Conservation (phyloP, 2,888 invertebrate genomes). For the Cactoblastis cactorum region DNA sequence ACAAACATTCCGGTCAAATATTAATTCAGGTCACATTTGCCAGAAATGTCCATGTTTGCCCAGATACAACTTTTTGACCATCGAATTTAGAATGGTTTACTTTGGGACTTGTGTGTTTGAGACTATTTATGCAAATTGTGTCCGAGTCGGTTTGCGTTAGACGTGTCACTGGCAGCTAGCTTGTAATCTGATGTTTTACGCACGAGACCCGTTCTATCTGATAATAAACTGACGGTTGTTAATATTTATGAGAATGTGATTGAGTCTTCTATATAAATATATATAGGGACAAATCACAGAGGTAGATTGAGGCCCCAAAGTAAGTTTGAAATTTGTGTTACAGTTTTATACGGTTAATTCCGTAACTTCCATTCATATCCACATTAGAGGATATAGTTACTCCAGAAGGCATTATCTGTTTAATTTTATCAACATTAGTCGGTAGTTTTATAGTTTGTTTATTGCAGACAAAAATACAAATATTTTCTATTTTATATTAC, state of each 20-base stretch:
- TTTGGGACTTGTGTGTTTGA: constrained; percentile 60
- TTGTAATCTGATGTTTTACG: constrained; percentile 44
- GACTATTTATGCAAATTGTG: constrained; percentile 71
- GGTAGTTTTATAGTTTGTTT: no score
- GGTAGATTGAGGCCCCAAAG: no score
- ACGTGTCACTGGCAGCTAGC: constrained; percentile 27
- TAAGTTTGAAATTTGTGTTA: no score
- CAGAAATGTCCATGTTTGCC: constrained; percentile 62
- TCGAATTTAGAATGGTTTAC: constrained; percentile 69
- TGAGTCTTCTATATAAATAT: no score
- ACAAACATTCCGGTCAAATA: constrained; percentile 64
- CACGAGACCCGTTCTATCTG: constrained; percentile 38
- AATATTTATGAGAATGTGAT: background rate
- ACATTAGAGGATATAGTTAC: no score
- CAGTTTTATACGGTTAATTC: no score
- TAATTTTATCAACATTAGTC: no score
- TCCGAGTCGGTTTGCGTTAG: constrained; percentile 48
- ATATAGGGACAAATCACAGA: no score
- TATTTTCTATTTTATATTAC: no score
- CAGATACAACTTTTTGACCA: constrained; percentile 70
- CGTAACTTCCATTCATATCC: no score
- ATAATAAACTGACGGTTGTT: constrained; percentile 12
- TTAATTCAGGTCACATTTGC: constrained; percentile 75
- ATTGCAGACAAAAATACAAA: no score
- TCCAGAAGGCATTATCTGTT: no score